Evolutionary conservation across 1,140 invertebrate genomes (phyloP).

Genomic region (Bicyclus anynana): DNA sequence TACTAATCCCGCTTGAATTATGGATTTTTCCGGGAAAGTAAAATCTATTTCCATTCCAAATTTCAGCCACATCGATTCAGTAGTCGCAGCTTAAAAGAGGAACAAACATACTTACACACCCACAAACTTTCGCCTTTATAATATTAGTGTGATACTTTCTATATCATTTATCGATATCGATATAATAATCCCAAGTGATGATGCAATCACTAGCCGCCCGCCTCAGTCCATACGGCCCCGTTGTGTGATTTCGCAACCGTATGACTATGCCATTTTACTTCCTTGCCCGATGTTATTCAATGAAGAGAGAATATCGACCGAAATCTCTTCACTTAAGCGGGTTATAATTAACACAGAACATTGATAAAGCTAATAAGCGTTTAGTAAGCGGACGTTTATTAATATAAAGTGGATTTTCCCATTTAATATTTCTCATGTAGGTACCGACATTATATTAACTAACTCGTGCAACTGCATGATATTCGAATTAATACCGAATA

Average conservation of each 20-base stretch:
- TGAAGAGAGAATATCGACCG: constrained; percentile 1
- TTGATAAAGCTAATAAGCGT: background rate
- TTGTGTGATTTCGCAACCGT: constrained; percentile 36
- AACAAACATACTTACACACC: too few species aligned
- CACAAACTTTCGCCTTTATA: too few species aligned
- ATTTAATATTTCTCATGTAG: too few species aligned
- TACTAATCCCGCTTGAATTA: too few species aligned
- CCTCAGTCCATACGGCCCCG: constrained; percentile 25
- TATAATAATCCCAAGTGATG: background rate
- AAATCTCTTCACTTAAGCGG: background rate
- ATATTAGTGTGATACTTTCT: background rate
- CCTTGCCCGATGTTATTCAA: constrained; percentile 21
- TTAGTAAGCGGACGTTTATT: background rate
- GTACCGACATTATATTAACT: too few species aligned
- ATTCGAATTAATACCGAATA: too few species aligned
- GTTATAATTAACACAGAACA: background rate
- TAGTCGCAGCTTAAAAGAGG: too few species aligned
- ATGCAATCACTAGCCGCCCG: constrained; percentile 12
- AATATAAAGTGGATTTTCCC: background rate
- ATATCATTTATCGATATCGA: background rate
- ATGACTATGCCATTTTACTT: constrained; percentile 18
- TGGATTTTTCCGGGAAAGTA: too few species aligned
- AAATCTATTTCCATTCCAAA: too few species aligned
- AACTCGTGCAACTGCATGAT: too few species aligned
- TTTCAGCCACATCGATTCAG: too few species aligned